Percentiles rank a stretch among this genome's conserved stretches.
These are phyloP conservation scores for Oreochromis tanganicae DNA, from an alignment of 2,113 vertebrate genomes.

Conservation along the genomic window DNA sequence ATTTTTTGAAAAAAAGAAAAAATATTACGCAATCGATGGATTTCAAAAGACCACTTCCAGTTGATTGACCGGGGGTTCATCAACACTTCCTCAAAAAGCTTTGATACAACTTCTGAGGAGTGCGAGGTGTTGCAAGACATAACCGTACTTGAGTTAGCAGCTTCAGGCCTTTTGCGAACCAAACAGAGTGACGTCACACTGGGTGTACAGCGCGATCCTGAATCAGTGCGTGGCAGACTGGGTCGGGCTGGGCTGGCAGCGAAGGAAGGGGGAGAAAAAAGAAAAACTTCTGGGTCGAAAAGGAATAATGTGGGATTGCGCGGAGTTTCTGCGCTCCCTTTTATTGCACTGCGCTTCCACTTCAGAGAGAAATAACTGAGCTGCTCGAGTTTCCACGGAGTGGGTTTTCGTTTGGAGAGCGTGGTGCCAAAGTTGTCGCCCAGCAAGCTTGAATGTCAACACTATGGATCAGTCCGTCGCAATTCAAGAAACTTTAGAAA, in stretches of 20 bases:
- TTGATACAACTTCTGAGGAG: neutral
- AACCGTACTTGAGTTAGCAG: neutral
- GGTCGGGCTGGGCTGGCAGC: neutral
- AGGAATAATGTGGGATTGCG: conserved; percentile 14
- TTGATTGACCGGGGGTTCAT: neutral
- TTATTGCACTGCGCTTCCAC: neutral
- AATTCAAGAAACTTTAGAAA: conserved; percentile 82
- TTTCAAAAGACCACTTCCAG: neutral
- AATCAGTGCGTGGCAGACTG: conserved; percentile 67
- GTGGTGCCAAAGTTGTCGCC: neutral
- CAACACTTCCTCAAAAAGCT: neutral
- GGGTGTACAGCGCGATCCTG: neutral
- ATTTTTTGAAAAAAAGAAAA: accelerated
- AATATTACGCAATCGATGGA: neutral
- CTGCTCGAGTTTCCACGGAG: neutral
- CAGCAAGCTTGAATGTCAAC: neutral
- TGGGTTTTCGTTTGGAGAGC: neutral
- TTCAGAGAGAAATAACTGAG: neutral
- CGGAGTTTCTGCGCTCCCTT: neutral
- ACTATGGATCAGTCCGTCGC: conserved; percentile 89
- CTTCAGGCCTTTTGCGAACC: conserved; percentile 26
- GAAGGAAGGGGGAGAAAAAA: neutral
- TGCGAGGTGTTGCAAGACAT: neutral
- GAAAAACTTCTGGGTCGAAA: conserved; percentile 22
- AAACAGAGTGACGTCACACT: conserved; percentile 54